Conservation (phyloP, 2,797 vertebrate genomes). For the Denticeps clupeoides region DNA sequence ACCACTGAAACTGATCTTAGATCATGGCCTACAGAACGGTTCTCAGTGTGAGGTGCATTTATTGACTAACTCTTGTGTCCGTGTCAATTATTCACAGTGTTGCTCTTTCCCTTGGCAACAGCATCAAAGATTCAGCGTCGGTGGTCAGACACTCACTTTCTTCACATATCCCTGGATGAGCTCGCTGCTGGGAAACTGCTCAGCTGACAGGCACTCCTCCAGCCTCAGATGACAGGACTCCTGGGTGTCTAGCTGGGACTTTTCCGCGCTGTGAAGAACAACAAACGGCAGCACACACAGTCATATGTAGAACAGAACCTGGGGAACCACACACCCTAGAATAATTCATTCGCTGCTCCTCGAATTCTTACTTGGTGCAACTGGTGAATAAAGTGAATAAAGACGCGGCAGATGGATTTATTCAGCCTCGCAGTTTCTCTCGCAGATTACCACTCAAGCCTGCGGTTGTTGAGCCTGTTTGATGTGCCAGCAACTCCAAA, state of each 20-base stretch:
- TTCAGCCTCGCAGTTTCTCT: too few species aligned
- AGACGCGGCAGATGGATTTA: too few species aligned
- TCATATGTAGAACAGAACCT: neutral
- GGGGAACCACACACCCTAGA: too few species aligned
- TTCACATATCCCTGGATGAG: slow-evolving; percentile 88
- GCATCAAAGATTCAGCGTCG: neutral
- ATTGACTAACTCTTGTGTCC: neutral
- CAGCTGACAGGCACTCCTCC: slow-evolving; percentile 74
- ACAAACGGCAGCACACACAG: neutral
- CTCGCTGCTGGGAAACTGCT: slow-evolving; percentile 72
- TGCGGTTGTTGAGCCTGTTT: neutral
- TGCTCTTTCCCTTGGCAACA: neutral
- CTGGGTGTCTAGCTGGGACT: slow-evolving; percentile 47
- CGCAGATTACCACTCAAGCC: neutral
- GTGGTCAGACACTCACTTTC: slow-evolving; percentile 65
- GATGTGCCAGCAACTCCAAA: neutral
- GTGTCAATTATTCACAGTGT: slow-evolving; percentile 1
- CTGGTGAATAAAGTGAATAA: too few species aligned
- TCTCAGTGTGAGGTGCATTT: too few species aligned
- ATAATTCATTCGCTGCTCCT: too few species aligned
- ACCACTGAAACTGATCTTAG: slow-evolving; percentile 46
- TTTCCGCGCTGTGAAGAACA: slow-evolving; percentile 62
- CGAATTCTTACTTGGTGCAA: too few species aligned
- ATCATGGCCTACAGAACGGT: too few species aligned
- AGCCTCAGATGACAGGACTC: slow-evolving; percentile 75